phyloP scores from a whole-genome alignment of 2,888 invertebrate species.

The Dorcus parallelipipedus region DNA sequence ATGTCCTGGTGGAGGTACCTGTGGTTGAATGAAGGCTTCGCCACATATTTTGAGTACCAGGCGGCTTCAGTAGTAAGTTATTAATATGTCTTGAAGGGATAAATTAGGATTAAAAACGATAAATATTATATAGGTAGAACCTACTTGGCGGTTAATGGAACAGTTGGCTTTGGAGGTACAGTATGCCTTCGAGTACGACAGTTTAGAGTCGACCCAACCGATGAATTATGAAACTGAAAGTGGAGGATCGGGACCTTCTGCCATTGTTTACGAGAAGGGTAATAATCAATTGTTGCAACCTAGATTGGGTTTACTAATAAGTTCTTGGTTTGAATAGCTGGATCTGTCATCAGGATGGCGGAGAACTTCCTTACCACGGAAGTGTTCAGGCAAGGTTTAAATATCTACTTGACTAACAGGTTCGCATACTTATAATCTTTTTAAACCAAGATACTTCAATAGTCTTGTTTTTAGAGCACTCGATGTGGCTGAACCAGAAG shows the following conservation, averaged over 20 bases:
- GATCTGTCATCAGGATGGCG: constrained; percentile 13
- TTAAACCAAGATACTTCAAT: too few species aligned
- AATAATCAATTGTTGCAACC: too few species aligned
- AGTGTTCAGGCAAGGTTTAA: constrained; percentile 5
- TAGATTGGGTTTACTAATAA: too few species aligned
- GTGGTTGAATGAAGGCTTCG: constrained; percentile 55
- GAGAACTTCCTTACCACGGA: constrained; percentile 4
- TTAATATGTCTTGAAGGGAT: constrained; percentile 51
- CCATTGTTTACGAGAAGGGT: too few species aligned
- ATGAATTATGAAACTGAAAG: constrained; percentile 50
- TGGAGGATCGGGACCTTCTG: neutral
- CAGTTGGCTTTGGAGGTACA: constrained; percentile 34
- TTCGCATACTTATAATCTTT: neutral
- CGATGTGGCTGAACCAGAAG: constrained; percentile 3
- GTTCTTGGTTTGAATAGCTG: constrained; percentile 1
- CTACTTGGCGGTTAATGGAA: constrained; percentile 47
- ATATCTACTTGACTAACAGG: constrained; percentile 18
- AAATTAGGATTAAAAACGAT: constrained; percentile 29
- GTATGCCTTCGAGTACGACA: constrained; percentile 42
- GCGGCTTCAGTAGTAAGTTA: constrained; percentile 31
- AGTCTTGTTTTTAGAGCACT: constrained; percentile 2
- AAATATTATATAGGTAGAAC: constrained; percentile 31
- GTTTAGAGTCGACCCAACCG: constrained; percentile 49
- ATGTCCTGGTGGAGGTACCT: constrained; percentile 46
- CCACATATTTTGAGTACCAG: constrained; percentile 52